phyloP scores from a whole-genome alignment of 2,888 invertebrate species.

The Drosophila kokeensis region DNA sequence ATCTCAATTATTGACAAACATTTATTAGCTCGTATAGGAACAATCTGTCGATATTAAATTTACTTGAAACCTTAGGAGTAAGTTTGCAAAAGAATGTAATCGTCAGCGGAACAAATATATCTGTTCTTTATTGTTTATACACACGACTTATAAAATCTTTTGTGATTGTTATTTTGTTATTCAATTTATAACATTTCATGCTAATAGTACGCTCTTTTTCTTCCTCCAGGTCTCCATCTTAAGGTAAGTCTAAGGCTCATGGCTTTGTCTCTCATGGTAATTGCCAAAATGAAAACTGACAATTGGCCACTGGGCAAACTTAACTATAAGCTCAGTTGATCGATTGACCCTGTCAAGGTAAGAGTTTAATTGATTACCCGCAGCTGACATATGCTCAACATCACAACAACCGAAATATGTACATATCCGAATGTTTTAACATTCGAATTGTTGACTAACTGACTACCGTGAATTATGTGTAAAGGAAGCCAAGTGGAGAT shows the following conservation, averaged over 20 bases:
- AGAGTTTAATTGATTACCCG: constrained; percentile 24
- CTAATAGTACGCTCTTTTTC: neutral
- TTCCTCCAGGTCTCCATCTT: neutral
- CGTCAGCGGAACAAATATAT: neutral
- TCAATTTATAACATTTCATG: neutral
- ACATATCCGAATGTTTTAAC: neutral
- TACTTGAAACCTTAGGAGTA: neutral
- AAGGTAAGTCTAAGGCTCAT: neutral
- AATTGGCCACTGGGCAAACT: neutral
- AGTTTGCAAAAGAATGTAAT: neutral
- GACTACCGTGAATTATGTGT: neutral
- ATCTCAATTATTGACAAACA: neutral
- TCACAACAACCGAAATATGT: neutral
- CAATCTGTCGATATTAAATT: neutral
- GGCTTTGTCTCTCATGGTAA: constrained; percentile 3
- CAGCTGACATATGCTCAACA: constrained; percentile 1
- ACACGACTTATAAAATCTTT: neutral
- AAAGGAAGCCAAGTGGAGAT: constrained; percentile 4
- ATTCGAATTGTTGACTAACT: constrained; percentile 12
- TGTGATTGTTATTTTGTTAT: neutral
- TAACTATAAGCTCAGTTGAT: constrained; percentile 5
- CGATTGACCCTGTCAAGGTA: constrained; percentile 14
- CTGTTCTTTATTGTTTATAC: neutral
- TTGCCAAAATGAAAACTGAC: constrained; percentile 1
- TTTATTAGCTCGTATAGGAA: too few relatives aligned